Percentiles rank a stretch among this genome's conserved stretches.
Conservation (phyloP, 2,797 vertebrate species). For the Takifugu rubripes region DNA sequence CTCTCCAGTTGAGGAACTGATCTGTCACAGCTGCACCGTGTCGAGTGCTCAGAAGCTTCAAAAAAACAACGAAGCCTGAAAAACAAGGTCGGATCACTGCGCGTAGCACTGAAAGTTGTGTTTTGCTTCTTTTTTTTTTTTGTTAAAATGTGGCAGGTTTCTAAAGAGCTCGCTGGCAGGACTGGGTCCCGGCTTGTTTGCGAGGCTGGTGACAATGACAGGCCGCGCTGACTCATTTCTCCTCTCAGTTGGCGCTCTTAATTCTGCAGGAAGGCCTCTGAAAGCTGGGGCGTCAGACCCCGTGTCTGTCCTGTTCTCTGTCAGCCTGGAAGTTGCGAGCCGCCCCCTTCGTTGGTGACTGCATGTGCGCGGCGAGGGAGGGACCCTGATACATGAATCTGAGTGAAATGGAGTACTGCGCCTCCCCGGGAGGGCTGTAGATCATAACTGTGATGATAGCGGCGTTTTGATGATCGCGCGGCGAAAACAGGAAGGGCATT, state of each 20-base stretch:
- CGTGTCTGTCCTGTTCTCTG: conserved; percentile 42
- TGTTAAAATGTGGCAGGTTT: conserved; percentile 40
- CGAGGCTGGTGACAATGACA: conserved; percentile 50
- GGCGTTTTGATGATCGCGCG: conserved; percentile 59
- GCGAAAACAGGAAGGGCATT: conserved; percentile 64
- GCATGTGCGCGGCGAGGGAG: neutral
- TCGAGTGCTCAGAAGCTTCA: neutral
- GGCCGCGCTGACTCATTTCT: conserved; percentile 62
- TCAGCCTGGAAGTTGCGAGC: conserved; percentile 49
- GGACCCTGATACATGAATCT: conserved; percentile 34
- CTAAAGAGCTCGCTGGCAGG: conserved; percentile 46
- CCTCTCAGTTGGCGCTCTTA: conserved; percentile 45
- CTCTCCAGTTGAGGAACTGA: conserved; percentile 1
- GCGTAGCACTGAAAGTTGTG: conserved; percentile 50
- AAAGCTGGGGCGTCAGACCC: conserved; percentile 53
- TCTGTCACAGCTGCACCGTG: conserved; percentile 2
- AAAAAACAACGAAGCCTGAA: conserved; percentile 33
- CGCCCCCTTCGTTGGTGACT: conserved; percentile 30
- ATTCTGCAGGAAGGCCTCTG: conserved; percentile 58
- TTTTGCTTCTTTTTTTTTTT: conserved; percentile 35
- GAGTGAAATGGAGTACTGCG: conserved; percentile 57
- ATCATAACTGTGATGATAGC: conserved; percentile 74
- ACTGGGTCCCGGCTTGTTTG: conserved; percentile 36
- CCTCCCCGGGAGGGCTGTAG: conserved; percentile 52
- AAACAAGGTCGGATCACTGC: conserved; percentile 46